phyloP scores from a whole-genome alignment of 2,113 vertebrate species.

The Daphoenositta chrysoptera region DNA sequence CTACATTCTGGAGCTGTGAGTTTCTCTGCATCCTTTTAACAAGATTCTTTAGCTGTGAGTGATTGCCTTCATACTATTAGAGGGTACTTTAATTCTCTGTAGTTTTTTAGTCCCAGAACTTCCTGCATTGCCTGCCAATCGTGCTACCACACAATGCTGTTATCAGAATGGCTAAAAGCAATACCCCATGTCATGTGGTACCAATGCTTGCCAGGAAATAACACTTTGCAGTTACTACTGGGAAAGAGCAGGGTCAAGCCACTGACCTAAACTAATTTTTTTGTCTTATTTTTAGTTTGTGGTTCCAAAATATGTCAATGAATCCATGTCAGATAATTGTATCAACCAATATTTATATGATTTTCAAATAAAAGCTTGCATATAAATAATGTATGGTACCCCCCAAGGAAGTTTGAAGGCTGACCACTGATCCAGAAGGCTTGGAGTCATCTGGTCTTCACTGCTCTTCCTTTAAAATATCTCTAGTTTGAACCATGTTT shows the following conservation, averaged over 20 bases:
- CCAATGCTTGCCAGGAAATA: background rate
- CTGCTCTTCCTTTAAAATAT: background rate
- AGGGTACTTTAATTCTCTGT: background rate
- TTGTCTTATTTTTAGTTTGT: background rate
- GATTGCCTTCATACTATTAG: background rate
- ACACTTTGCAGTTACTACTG: background rate
- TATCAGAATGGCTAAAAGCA: background rate
- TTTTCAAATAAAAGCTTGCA: background rate
- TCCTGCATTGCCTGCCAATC: background rate
- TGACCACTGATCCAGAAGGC: background rate
- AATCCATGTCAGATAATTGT: background rate
- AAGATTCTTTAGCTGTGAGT: background rate
- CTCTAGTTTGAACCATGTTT: background rate
- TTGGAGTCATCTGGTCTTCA: background rate
- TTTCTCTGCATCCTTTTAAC: background rate
- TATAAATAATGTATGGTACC: background rate
- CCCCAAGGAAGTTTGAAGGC: background rate
- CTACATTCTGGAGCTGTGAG: background rate
- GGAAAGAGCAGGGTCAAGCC: background rate
- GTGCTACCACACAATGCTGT: background rate
- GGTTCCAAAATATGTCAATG: background rate
- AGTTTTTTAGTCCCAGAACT: background rate
- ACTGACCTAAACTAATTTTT: background rate
- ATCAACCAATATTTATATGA: background rate
- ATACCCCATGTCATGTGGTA: background rate